Base-by-base conservation (phyloP, 2,888 invertebrate species). In the Arge pagana region DNA sequence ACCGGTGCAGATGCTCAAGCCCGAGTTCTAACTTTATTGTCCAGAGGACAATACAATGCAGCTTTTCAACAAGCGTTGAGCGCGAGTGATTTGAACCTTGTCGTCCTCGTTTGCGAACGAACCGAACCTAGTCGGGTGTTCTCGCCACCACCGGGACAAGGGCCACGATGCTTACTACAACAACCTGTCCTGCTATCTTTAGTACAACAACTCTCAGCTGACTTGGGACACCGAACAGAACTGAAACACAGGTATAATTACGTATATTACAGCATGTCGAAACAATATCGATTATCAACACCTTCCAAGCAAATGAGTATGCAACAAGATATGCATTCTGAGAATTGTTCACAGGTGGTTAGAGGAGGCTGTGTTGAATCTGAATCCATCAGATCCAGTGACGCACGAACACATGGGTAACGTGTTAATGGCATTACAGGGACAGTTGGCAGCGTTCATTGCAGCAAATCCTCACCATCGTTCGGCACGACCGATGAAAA, bases 121-220 rank as follows among this genome's bases (percentile, higher is more conserved):
- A 91, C 93, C 15, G 89, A 93, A 69, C 89, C 91, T 1, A 82
- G 84, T 50, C 82, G 82, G 55, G 88, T 95, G 55, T 93, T 96
- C 78, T 78, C 77, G 41, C 67, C 67, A 37, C 62, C 67, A 2
- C 48, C 64, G 15, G 68, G 67, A n/a, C 61, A 65, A 1, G 64
- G 54, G 19, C 83, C 85, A 11, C 80, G 83, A 3, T 92, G 91
- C 67, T 82, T 85, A 18, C 83, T 96, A 52, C 87, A 88, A 61
- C 96, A 96, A 76, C 91, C 90, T 64, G 93, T 96, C 53, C 81
- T 97, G 59, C 81, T 98, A 45, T 94, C 96, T 3, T 83, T 98
- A 21, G 90, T 98, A 65, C 96, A 97, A 72, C 97, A 97, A 77
- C 84, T 96, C 15, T 90, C 94, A 13, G 90, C 93, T 0, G 96